Base-by-base conservation (phyloP, 2,113 vertebrate genomes). In the Tragelaphus imberbis region DNA sequence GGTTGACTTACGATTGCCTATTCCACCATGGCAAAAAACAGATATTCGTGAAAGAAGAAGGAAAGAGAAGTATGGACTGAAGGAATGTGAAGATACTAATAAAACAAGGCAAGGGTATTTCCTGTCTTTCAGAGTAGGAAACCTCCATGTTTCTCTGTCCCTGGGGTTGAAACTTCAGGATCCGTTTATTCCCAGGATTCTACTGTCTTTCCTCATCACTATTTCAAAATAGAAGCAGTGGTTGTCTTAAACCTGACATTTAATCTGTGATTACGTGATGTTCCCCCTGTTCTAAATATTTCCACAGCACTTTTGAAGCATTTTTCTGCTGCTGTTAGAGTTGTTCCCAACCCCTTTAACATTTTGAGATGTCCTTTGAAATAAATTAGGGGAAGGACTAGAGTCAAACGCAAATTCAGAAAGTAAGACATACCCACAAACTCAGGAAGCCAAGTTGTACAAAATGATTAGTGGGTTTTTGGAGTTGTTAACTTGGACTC, bases 351-450 rank as follows among this genome's bases (percentile, higher is more conserved):
- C 40, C 77, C 51, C 77, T 15, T 79, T 58, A 68, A 40, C 56
- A 63, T 91, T 90, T 63, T 21, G 56, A 90, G 47, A 75, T 47
- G 28, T 82, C 61, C 53, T 90, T 95, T 84, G 80, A 95, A 85
- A 53, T 80, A 95, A 19, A 56, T 63, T 16, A 90, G 75, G 68
- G 90, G 79, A 84, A 87, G 36, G 56, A 90, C 47, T n/a, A 28
- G 25, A 23, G 53, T 86, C 84, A 71, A 90, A 84, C 56, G 63
- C 61, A 84, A 86, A 89, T 94, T 84, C 71, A 92, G 59, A 84
- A 85, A 27, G 82, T 16, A 61, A 95, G 88, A n/a, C 63, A 85
- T 87, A 82, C 15, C 14, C 21, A 1, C 10, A 51, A 49, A 40
- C 68, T 94, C 84, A n/a, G 30, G 4, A 30, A 84, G 87, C 51